phyloP scores from a whole-genome alignment of 2,888 invertebrate species.

The Cheilosia vulpina region DNA sequence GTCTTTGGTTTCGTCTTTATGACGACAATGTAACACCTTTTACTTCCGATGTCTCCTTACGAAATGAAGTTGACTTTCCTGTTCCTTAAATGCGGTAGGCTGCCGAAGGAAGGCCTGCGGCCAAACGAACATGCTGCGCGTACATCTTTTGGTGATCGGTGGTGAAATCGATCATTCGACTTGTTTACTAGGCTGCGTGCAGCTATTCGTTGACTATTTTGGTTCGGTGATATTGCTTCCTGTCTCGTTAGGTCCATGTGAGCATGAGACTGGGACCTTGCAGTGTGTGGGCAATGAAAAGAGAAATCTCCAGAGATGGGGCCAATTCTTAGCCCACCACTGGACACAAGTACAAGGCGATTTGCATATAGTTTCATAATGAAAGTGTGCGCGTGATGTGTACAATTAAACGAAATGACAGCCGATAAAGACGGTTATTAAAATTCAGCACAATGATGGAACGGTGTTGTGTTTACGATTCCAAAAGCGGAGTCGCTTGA shows the following conservation, averaged over 20 bases:
- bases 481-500: background rate
- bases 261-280: slow-evolving; percentile 28
- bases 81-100: slow-evolving; percentile 48
- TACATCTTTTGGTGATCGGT: slow-evolving; percentile 67
- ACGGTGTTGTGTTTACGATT: background rate
- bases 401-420: slow-evolving; percentile 20
- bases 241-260: slow-evolving; percentile 42
- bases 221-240: slow-evolving; percentile 48
- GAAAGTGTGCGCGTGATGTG: slow-evolving; percentile 29
- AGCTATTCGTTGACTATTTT: slow-evolving; percentile 27
- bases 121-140: slow-evolving; percentile 16
- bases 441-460: slow-evolving; percentile 27
- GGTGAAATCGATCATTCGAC: slow-evolving; percentile 71
- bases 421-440: slow-evolving; percentile 14
- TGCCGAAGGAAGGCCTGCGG: slow-evolving; percentile 45
- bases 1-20: slow-evolving; percentile 23
- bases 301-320: slow-evolving; percentile 35
- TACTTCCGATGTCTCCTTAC: slow-evolving; percentile 63
- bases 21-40: slow-evolving; percentile 60
- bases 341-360: background rate
- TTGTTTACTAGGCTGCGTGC: slow-evolving; percentile 43
- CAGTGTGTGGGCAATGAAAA: slow-evolving; percentile 20
- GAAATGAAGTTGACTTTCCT: slow-evolving; percentile 58
- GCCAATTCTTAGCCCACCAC: slow-evolving; percentile 24
- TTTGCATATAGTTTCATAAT: slow-evolving; percentile 58